Evolutionary conservation across 2,888 invertebrate species (phyloP).

Genomic region (Oxyteleia sp.): DNA sequence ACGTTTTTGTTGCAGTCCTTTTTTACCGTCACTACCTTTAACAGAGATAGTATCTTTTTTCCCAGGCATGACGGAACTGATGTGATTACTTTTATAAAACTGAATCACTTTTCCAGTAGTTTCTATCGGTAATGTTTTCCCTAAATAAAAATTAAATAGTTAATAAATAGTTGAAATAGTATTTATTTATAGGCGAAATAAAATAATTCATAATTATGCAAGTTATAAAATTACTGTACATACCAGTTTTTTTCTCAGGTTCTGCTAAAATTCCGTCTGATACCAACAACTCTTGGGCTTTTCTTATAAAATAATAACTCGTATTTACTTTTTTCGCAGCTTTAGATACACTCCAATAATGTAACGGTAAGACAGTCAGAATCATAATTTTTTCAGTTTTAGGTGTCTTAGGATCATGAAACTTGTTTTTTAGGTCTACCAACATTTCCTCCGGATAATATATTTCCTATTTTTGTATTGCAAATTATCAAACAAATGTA

Average conservation of each 20-base stretch:
- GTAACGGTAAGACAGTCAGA: conserved; percentile 23
- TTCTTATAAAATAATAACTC: not conserved
- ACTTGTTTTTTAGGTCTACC: conserved; percentile 6
- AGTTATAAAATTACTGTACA: no score
- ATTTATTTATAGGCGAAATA: not conserved
- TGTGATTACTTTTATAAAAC: conserved; percentile 1
- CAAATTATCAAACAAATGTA: not conserved
- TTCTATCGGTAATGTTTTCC: not conserved
- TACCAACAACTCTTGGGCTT: conserved; percentile 4
- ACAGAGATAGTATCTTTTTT: not conserved
- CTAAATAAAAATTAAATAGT: not conserved
- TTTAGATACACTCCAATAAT: conserved; percentile 16
- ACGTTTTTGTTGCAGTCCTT: not conserved
- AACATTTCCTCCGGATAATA: conserved; percentile 6
- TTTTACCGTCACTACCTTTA: not conserved
- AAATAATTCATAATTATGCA: conserved; percentile 7
- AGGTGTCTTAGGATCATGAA: conserved; percentile 7
- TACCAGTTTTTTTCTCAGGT: conserved; percentile 13
- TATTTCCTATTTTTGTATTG: conserved; percentile 2
- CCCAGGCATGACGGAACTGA: conserved; percentile 1
- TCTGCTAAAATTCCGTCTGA: conserved; percentile 4
- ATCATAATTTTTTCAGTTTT: conserved; percentile 15
- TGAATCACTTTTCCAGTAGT: not conserved
- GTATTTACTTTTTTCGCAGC: not conserved
- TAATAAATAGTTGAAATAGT: no score